Conservation (phyloP, 2,113 vertebrate species). For the Anarhynchus alexandrinus region DNA sequence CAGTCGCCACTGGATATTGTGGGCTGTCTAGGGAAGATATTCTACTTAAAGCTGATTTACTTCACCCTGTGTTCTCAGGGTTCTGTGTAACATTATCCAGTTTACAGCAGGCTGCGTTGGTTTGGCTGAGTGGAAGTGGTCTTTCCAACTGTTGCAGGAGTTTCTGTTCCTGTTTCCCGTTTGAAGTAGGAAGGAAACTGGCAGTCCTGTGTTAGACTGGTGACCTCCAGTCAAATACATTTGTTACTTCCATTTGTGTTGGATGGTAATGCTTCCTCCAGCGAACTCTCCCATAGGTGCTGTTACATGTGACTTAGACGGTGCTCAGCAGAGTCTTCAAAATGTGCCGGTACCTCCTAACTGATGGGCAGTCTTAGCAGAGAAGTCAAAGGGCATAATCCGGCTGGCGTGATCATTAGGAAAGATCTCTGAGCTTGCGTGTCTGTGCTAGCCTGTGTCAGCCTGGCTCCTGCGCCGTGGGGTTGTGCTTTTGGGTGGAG, state of each 20-base stretch:
- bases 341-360: not conserved
- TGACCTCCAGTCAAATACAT: not conserved
- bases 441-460: not conserved
- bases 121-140: not conserved
- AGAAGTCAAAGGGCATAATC: not conserved
- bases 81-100: not conserved
- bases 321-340: not conserved
- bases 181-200: conserved; percentile 2
- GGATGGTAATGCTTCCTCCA: not conserved
- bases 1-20: not conserved
- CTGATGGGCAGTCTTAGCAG: too few species aligned
- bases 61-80: not conserved
- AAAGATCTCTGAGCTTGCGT: not conserved
- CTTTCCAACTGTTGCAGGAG: not conserved
- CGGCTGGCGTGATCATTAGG: too few species aligned
- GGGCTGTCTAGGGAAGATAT: not conserved
- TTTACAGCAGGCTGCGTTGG: not conserved
- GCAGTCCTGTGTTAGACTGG: not conserved
- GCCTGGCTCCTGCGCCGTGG: not conserved
- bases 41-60: not conserved
- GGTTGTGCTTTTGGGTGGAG: not conserved
- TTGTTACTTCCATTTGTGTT: not conserved
- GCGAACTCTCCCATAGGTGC: not conserved
- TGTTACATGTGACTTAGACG: fast-evolving
- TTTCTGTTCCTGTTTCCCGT: conserved; percentile 52